Conservation (phyloP, 1,140 invertebrate genomes). For the Nasonia vitripennis region DNA sequence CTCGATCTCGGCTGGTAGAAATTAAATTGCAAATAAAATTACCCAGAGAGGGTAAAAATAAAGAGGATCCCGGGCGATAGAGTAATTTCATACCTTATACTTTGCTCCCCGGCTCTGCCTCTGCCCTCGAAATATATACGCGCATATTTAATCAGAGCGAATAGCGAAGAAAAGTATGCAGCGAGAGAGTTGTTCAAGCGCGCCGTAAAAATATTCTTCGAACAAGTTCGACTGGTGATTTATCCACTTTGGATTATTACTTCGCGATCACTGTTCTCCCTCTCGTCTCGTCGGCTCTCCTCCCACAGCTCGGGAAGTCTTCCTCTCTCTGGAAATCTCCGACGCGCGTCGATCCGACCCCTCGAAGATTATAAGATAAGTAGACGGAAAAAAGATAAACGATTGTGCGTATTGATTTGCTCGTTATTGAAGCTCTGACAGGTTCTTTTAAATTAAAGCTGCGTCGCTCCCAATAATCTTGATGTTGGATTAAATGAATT, state of each 20-base stretch:
- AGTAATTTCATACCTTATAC: too few species aligned
- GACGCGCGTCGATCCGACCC: neutral
- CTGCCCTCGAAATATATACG: too few species aligned
- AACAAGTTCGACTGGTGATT: constrained; percentile 33
- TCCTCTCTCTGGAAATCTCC: neutral
- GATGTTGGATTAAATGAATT: neutral
- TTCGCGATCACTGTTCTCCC: constrained; percentile 10
- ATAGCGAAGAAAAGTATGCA: too few species aligned
- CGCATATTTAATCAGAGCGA: too few species aligned
- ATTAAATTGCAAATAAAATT: neutral
- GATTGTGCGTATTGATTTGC: constrained; percentile 25
- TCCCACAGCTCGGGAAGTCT: neutral
- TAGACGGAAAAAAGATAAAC: constrained; percentile 27
- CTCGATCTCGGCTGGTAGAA: neutral
- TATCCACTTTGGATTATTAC: constrained; percentile 36
- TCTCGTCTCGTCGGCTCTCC: neutral
- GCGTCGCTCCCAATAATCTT: neutral
- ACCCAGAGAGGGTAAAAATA: neutral
- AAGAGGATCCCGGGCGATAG: too few species aligned
- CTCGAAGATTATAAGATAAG: constrained; percentile 36
- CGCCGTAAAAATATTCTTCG: constrained; percentile 26
- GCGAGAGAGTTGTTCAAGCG: neutral
- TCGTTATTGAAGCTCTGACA: constrained; percentile 5
- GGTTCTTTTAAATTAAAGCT: neutral
- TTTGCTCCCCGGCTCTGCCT: too few species aligned